phyloP scores from a whole-genome alignment of 2,888 invertebrate genomes.

The Ophion obscuratus region DNA sequence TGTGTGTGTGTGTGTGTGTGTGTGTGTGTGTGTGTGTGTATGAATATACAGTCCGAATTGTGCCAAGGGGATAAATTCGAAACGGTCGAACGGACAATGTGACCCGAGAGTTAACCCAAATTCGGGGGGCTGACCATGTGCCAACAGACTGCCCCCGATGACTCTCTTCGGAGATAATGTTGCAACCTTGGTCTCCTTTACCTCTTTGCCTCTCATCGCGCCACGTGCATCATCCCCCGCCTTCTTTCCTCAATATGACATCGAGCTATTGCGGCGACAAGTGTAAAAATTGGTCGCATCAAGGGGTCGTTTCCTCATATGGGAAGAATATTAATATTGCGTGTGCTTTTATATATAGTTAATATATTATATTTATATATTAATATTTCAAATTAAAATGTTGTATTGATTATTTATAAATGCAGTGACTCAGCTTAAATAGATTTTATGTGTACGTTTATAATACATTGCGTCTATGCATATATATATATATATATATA shows the following conservation, averaged over 20 bases:
- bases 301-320: neutral
- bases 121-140: constrained; percentile 53
- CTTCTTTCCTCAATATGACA: neutral
- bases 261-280: constrained; percentile 21
- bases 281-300: constrained; percentile 3
- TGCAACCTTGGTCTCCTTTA: constrained; percentile 58
- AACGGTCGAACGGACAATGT: constrained; percentile 56
- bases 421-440: too few relatives aligned
- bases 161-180: constrained; percentile 40
- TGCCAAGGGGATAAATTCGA: constrained; percentile 62
- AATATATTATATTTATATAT: neutral
- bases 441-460: too few relatives aligned
- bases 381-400: neutral
- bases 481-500: too few relatives aligned
- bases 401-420: too few relatives aligned
- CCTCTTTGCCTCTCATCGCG: constrained; percentile 14
- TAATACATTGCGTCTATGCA: too few relatives aligned
- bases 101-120: constrained; percentile 63
- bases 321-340: neutral
- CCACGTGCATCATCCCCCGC: neutral
- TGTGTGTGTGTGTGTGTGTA: too few relatives aligned
- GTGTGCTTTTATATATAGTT: neutral
- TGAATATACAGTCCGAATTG: constrained; percentile 43
- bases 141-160: constrained; percentile 54
- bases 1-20: too few relatives aligned